Evolutionary conservation across 1,140 invertebrate genomes (phyloP), one percentile per base, ranked within the genome.

Genomic region (Aplysia californica): DNA sequence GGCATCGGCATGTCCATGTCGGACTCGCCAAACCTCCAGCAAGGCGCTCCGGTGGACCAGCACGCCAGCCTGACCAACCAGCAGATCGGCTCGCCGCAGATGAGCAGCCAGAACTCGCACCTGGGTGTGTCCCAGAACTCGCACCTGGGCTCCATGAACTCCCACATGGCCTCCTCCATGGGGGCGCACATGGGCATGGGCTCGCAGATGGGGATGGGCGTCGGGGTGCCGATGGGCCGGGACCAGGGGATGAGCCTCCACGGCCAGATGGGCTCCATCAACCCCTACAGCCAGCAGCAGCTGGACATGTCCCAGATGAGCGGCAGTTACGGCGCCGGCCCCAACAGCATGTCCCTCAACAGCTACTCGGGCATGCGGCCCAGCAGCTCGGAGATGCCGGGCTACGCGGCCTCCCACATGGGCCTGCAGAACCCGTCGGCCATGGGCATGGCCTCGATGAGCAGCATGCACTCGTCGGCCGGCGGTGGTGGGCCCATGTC

Each of bases 121-220:
- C 58, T 72, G 69, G 50, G n/a, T n/a, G n/a, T 23, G 6, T 72
- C 69, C 38, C 69, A 72, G 23, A 74, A 74, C 50, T 74, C 71
- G 1, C 71, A 64, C n/a, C 61, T 74, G 58, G 59, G 59, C 1
- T 74, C 71, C 3, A 73, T 73, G 29, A 73, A 73, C 36, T 73
- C 70, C 20, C 70, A 73, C 36, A 64, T 74, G 59, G n/a, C 18
- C 6, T 59, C 69, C 21, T 38, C 26, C 2, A 59, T 72, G 69
- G 35, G 23, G 10, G 3, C 10, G 21, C 36, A 3, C 10, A 72
- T 59, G 50, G 36, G 36, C 15, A 65, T 31, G 15, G 44, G 26
- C 10, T 20, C 26, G 2, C 56, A 41, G 6, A 61, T 39, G 58
- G 59, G 58, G 6, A 74, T 74, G 71, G 50, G 23, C 6, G 50